These are phyloP conservation scores for Anoplopoma fimbria DNA, from an alignment of 2,113 vertebrate genomes.

Conservation along the genomic window DNA sequence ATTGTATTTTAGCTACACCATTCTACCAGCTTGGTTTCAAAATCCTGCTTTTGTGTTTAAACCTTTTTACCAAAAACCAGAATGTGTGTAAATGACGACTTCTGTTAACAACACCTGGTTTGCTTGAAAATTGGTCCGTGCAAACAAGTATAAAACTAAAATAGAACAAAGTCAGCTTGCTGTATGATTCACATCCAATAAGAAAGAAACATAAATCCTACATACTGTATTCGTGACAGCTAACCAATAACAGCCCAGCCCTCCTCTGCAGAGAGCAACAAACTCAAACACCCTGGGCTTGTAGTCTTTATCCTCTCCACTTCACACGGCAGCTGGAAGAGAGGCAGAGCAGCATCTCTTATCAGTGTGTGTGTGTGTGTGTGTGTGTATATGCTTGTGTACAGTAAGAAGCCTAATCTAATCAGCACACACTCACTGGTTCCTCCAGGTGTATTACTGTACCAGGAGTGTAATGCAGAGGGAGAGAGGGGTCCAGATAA, in stretches of 20 bases:
- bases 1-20: no score
- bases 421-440: slow-evolving; percentile 71
- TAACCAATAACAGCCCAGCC: slow-evolving; percentile 42
- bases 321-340: slow-evolving; percentile 62
- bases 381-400: slow-evolving; percentile 43
- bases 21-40: not conserved
- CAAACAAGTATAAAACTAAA: not conserved
- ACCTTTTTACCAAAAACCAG: not conserved
- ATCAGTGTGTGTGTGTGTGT: slow-evolving; percentile 56
- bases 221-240: slow-evolving; percentile 10
- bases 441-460: slow-evolving; percentile 80
- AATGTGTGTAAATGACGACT: no score
- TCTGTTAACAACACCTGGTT: not conserved
- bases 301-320: slow-evolving; percentile 74
- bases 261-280: slow-evolving; percentile 40
- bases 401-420: slow-evolving; percentile 77
- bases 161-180: not conserved
- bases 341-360: slow-evolving; percentile 71
- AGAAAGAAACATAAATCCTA: not conserved
- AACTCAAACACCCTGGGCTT: slow-evolving; percentile 53
- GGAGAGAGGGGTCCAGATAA: slow-evolving; percentile 70
- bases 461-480: slow-evolving; percentile 71
- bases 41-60: no score
- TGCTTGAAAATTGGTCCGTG: not conserved
- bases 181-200: not conserved